Evolutionary conservation across 2,888 invertebrate species (phyloP).

Genomic region (Hemaris fuciformis): DNA sequence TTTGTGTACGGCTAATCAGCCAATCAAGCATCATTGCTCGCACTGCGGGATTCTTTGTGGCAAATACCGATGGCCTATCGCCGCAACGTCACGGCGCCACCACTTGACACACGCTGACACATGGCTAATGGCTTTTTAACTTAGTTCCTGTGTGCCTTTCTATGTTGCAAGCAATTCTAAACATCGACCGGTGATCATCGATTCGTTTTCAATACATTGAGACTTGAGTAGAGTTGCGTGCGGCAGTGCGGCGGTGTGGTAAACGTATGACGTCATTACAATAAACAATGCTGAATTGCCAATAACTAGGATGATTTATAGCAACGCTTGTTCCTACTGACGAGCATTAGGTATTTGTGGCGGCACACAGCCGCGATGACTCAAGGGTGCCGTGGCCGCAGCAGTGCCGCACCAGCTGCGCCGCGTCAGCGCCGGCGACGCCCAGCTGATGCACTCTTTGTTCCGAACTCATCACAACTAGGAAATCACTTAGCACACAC

Average conservation of each 20-base stretch:
- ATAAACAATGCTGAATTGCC: constrained; percentile 35
- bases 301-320: constrained; percentile 36
- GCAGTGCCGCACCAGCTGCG: not conserved
- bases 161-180: not conserved
- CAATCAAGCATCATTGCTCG: too few species aligned
- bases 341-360: constrained; percentile 6
- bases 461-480: not conserved
- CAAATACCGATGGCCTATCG: too few species aligned
- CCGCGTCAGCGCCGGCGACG: not conserved
- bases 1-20: too few species aligned
- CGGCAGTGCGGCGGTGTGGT: constrained; percentile 20
- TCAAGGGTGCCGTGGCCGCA: not conserved
- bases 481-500: not conserved
- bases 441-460: not conserved
- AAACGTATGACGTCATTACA: constrained; percentile 35
- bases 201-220: not conserved
- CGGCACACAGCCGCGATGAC: not conserved
- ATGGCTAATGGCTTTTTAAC: too few species aligned
- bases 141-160: not conserved
- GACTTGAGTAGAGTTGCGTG: constrained; percentile 1
- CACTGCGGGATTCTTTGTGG: too few species aligned
- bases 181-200: not conserved
- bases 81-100: too few species aligned
- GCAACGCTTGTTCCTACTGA: constrained; percentile 19
- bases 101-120: too few species aligned